Percentiles rank a stretch among this genome's conserved stretches.
Conservation (phyloP, 2,797 vertebrate species). For the Hoplostethus atlanticus region DNA sequence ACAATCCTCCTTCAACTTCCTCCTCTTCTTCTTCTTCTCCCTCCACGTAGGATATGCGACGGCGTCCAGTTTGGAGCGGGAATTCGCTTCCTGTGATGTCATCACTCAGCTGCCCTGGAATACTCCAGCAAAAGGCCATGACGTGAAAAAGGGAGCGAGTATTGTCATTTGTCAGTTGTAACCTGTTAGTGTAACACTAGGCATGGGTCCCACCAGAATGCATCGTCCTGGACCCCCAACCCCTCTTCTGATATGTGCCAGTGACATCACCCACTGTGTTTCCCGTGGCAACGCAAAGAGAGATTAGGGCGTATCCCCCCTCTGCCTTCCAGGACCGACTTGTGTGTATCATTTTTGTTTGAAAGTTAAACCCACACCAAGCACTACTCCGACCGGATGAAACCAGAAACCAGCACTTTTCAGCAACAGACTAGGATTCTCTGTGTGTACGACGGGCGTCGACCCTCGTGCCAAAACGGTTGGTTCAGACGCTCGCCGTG, state of each 20-base stretch:
- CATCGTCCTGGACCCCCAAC: conserved; percentile 39
- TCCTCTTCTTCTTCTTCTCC: background rate
- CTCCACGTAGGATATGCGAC: conserved; percentile 90
- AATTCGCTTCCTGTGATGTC: conserved; percentile 90
- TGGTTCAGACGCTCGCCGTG: background rate
- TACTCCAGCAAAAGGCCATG: conserved; percentile 20
- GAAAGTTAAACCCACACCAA: background rate
- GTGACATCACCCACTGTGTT: conserved; percentile 30
- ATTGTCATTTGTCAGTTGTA: conserved; percentile 57
- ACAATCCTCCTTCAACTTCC: background rate
- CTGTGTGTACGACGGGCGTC: background rate
- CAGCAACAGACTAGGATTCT: background rate
- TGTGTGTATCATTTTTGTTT: conserved; percentile 6
- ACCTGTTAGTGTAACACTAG: conserved; percentile 63
- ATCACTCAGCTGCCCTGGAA: background rate
- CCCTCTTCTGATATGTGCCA: conserved; percentile 31
- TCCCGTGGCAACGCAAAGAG: conserved; percentile 36
- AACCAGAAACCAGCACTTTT: conserved; percentile 34
- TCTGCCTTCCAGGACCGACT: conserved; percentile 39
- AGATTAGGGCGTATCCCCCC: conserved; percentile 9
- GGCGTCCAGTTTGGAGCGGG: conserved; percentile 98
- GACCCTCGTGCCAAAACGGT: conserved; percentile 31
- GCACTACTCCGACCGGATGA: conserved; percentile 7
- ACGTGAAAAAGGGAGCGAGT: conserved; percentile 36
- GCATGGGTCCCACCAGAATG: conserved; percentile 51